Evolutionary conservation across 2,888 invertebrate species (phyloP), one percentile per base, ranked within the genome.

Genomic region (Aphidius colemani): DNA sequence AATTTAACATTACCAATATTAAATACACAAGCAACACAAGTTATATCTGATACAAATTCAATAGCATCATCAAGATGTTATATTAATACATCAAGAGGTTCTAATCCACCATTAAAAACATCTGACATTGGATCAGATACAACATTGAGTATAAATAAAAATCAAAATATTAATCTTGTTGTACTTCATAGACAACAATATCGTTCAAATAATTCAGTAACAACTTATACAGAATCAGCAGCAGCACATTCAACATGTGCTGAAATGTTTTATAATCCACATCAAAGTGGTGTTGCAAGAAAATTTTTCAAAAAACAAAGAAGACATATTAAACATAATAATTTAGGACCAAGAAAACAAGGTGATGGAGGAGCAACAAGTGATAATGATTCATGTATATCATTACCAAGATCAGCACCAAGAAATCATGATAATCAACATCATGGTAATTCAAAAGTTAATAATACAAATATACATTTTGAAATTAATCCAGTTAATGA

Each of bases 281-380:
- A 94, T 80, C 96, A 96, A 82, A 96, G 94, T 81, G 95, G 94
- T 46, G 94, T 95, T 0, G 96, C 96, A 0, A 88, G 94, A 69
- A 94, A 94, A 77, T 96, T 96, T 80, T 96, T 96, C 82, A 93
- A 93, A 73, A 93, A 93, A 72, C 94, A 94, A 77, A 86, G 91
- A 64, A 87, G 92, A 53, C 85, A 91, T 70, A 87, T 88, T 59
- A 84, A 85, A 80, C 91, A 90, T 30, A 88, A 90, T 64, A 92
- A 92, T 74, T 84, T 93, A 30, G 90, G 90, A 59, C 83, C 89
- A 11, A 87, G 90, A 0, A 85, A 88, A 45, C 84, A 87, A 65
- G 82, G 87, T 10, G 88, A 88, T 64, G 87, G 84, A 39, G 87
- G 87, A 55, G 83, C 84, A 10, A 83, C 85, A 40, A 88, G 88